Base-by-base conservation (phyloP, 53 echinoderm and acorn worm species). In the Luidia sarsii region DNA sequence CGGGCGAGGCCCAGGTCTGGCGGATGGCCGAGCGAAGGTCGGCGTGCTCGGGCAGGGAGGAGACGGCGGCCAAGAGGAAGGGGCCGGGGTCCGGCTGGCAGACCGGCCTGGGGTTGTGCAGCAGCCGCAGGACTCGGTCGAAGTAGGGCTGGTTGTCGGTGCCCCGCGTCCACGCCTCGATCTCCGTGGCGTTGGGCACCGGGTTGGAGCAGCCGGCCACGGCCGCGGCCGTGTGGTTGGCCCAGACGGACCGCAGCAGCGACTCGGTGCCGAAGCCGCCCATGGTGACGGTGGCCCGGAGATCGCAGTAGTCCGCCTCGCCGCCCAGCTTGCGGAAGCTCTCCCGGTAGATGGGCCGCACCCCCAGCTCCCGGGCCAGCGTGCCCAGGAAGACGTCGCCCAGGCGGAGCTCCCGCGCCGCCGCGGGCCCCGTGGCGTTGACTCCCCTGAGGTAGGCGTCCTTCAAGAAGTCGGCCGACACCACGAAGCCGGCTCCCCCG, bases 381-480 rank as follows among this genome's bases (percentile, higher is more conserved):
- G 92, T 89, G 9, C 95, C 95, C 2, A 92, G 37, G 50, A 88
- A 88, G 36, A 89, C 92, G 64, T 95, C 95, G 53, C 95, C 91
- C 0, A 88, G 57, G 16, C 65, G 84, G 52, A 95, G 92, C 15
- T 32, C 63, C 15, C 80, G 83, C 18, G 79, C 80, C 49, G 75
- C 66, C 20, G 33, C 48, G 31, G 79, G 37, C 70, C 71, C 82
- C 11, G 51, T 29, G n/a, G n/a, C n/a, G n/a, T n/a, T n/a, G 23
- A 89, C 51, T 2, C 79, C 85, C 24, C 67, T 66, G 1, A 82
- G 52, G 48, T 89, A 89, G 0, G 83, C 87, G 48, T 67, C 70
- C 16, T 72, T 59, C 2, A 95, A 60, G 16, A 92, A 92, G 1
- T 68, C 59, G 19, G 50, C 38, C 24, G 95, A 95, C 23, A 95